Base-by-base conservation (phyloP, 2,113 vertebrate genomes). In the Fukomys damarensis region DNA sequence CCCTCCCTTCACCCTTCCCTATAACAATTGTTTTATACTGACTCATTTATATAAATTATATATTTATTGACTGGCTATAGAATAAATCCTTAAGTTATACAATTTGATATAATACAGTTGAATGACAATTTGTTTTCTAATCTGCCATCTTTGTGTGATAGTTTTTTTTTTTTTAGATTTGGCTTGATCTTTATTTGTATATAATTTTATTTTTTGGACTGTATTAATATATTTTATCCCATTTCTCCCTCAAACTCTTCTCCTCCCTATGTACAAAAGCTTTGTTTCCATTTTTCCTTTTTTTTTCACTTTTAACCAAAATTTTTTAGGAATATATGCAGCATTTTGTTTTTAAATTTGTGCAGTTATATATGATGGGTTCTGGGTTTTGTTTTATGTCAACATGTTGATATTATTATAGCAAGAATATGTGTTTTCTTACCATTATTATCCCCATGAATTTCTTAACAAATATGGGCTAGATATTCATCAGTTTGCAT, bases 281-380 rank as follows among this genome's bases (percentile, higher is more conserved):
- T 49, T 49, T 49, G 46, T 49, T 49, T 49, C 46, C 46, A 49
- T 49, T 49, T 49, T 49, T 49, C 9, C 46, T 9, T 49, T 49
- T 9, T 49, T 49, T 49, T 49, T 49, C 46, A 49, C 46, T 49
- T 49, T 72, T 16, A 68, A 5, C 4, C 12, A 24, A 89, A 88
- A 22, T 49, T 92, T 94, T 68, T 84, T 58, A 88, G n/a, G 17
- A 49, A 46, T 68, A 35, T 32, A 24, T 2, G 2, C 3, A 83
- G 43, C 30, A 84, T 93, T 97, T 96, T 90, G 28, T 81, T 35
- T 52, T 87, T 90, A 84, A 76, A 86, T 74, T 83, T 86, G 35
- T 68, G 2, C 28, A 66, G 38, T 80, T 90, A 68, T 26, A 32
- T 59, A 38, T 77, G 26, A 72, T 77, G 3, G 12, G 6, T 91